A percentile compares a stretch with the other conserved stretches of the same genome.
phyloP scores from a whole-genome alignment of 2,113 vertebrate genomes.

The Nipponia nippon region DNA sequence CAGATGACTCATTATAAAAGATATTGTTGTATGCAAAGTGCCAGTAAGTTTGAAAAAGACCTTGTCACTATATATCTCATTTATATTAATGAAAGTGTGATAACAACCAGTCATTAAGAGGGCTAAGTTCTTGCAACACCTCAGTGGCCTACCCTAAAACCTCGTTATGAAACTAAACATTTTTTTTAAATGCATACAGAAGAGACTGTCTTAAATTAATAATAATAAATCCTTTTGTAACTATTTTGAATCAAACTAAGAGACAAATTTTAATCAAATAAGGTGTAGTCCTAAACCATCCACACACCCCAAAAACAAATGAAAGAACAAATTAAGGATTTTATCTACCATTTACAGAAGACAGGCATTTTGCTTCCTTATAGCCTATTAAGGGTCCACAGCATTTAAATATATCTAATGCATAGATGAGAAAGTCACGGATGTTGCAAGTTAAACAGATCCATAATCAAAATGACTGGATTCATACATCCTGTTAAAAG shows the following conservation, averaged over 20 bases:
- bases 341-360: background rate
- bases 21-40: background rate
- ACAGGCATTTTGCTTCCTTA: background rate
- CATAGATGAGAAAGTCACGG: background rate
- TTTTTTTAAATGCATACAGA: background rate
- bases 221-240: background rate
- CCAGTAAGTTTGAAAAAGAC: background rate
- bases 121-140: background rate
- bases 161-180: background rate
- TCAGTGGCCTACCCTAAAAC: background rate
- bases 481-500: background rate
- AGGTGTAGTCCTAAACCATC: background rate
- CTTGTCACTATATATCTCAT: background rate
- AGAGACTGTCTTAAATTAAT: background rate
- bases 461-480: background rate
- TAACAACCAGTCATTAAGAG: background rate
- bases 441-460: background rate
- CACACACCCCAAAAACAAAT: background rate
- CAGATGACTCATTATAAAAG: background rate
- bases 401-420: background rate
- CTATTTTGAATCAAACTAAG: background rate
- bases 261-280: background rate
- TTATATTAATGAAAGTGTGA: background rate
- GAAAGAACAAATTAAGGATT: background rate
- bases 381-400: background rate